Base-by-base conservation (phyloP, 2,888 invertebrate genomes). In the Eubasilissa splendida region DNA sequence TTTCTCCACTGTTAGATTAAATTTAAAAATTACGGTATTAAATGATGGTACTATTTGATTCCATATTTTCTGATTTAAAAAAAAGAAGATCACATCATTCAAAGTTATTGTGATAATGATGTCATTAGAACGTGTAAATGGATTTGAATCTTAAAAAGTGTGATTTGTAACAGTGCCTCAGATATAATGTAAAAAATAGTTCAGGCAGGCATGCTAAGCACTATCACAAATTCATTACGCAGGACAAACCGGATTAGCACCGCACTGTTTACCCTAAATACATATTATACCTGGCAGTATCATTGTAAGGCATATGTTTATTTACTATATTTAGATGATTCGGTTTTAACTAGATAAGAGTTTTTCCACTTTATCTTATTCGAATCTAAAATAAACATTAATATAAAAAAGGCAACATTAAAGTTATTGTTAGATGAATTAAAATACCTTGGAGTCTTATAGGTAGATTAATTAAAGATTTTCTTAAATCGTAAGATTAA, bases 211-310 rank as follows among this genome's bases (percentile, higher is more conserved):
- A 4, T 33, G 31, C 71, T 73, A 73, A 73, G 31, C 56, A n/a
- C 12, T 73, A 56, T 7, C 31, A 31, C 71, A 73, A 73, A 73
- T 56, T 58, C 42, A 56, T 73, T 73, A 73, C 71, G 71, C 56
- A 56, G 54, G 71, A 22, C 22, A 56, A 73, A 73, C 71, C 71
- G 71, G 71, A 73, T 73, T 71, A 53, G 22, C 22, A 71, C 54
- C 54, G 10, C 31, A 33, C 22, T 73, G 71, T 56, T 73, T 73
- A 73, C 33, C 71, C 33, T 56, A 56, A 73, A 73, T 42, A 42
- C 42, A 42, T 73, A 73, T 58, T 73, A 73, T 73, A 31, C 31
- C 56, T 56, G 56, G 71, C 70, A 22, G 63, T 33, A 31, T 52
- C 50, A 68, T 52, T 53, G 2, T 56, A 31, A 58, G 56, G 33